phyloP scores from a whole-genome alignment of 2,888 invertebrate species.

The Coelopa pilipes region DNA sequence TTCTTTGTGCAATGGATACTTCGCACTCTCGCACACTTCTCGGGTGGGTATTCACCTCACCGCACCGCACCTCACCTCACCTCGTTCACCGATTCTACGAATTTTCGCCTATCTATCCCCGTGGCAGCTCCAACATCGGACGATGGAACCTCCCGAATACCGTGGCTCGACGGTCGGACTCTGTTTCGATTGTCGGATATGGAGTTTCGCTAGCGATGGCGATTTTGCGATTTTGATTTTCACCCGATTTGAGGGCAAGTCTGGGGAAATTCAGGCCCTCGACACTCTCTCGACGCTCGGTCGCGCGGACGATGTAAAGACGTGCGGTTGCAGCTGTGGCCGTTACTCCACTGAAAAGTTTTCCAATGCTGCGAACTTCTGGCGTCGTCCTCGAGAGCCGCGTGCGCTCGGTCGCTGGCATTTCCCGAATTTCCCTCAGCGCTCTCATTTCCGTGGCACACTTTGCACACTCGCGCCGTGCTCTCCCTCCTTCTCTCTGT shows the following conservation, averaged over 20 bases:
- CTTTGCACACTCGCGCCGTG: neutral
- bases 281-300: slow-evolving; percentile 42
- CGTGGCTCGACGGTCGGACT: too few relatives aligned
- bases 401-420: neutral
- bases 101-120: too few relatives aligned
- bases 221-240: slow-evolving; percentile 21
- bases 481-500: neutral
- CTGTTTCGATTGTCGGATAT: neutral
- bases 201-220: too few relatives aligned
- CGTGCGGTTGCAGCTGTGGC: slow-evolving; percentile 63
- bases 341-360: slow-evolving; percentile 60
- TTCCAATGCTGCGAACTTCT: slow-evolving; percentile 49
- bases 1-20: too few relatives aligned
- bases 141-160: too few relatives aligned
- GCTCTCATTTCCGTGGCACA: neutral
- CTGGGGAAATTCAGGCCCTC: slow-evolving; percentile 40
- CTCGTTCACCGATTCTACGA: too few relatives aligned
- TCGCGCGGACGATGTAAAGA: slow-evolving; percentile 47
- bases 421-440: neutral
- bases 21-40: too few relatives aligned
- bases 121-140: too few relatives aligned
- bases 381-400: neutral
- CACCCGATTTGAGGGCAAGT: slow-evolving; percentile 50
- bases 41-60: too few relatives aligned
- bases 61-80: too few relatives aligned